A percentile compares a stretch with the other conserved stretches of the same genome.
phyloP scores from a whole-genome alignment of 2,888 invertebrate species.

The Nasonia oneida region DNA sequence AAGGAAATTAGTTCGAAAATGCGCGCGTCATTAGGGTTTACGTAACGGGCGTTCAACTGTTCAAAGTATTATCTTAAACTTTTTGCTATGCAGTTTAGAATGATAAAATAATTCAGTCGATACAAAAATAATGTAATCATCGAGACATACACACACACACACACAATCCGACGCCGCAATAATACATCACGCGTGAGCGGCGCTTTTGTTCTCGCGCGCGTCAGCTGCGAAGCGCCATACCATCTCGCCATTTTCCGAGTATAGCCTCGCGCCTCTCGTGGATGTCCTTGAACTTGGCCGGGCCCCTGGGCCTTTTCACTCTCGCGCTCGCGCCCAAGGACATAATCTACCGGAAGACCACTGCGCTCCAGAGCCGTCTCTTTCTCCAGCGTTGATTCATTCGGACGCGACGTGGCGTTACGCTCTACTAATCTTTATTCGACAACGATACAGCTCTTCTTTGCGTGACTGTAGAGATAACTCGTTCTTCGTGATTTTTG shows the following conservation, averaged over 20 bases:
- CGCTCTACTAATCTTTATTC: neutral
- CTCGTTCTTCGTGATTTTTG: too few species aligned
- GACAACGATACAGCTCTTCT: neutral
- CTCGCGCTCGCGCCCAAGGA: constrained; percentile 68
- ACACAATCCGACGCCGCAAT: neutral
- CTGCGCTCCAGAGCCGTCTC: neutral
- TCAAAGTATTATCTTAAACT: too few species aligned
- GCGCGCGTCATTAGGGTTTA: too few species aligned
- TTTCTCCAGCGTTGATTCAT: neutral
- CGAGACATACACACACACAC: neutral
- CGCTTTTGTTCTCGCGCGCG: neutral
- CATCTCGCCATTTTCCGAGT: constrained; percentile 81
- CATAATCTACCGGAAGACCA: constrained; percentile 64
- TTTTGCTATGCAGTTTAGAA: too few species aligned
- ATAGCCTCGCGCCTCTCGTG: constrained; percentile 80
- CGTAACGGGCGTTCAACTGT: too few species aligned
- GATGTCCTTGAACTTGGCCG: constrained; percentile 79
- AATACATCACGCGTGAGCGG: neutral
- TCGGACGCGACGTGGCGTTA: neutral
- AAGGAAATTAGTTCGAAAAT: neutral
- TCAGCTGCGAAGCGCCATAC: constrained; percentile 73
- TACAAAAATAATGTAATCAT: too few species aligned
- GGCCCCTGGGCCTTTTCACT: constrained; percentile 77
- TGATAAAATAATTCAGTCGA: too few species aligned
- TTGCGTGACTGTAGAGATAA: neutral